Base-by-base conservation (phyloP, 2,888 invertebrate genomes). In the Lasioglossum oenotherae region DNA sequence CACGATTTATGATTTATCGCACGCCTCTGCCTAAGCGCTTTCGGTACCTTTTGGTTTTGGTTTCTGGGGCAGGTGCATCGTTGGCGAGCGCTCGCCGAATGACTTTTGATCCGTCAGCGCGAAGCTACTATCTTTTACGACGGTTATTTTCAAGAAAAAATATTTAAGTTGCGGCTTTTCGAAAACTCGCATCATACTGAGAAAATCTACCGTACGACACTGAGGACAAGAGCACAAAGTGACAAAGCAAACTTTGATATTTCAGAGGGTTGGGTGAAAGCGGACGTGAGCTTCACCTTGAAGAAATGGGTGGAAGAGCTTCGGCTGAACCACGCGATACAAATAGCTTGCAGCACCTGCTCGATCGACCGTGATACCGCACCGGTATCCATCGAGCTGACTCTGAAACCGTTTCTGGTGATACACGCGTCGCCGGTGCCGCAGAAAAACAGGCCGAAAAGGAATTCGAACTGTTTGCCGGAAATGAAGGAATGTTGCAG, bases 261-360 rank as follows among this genome's bases (percentile, higher is more conserved):
- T 95, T 60, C 95, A 97, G 98, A 97, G 93, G 98, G 98, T 35
- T 98, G 98, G 98, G 96, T 98, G 88, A 96, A 97, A 91, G 97
- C 98, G 78, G 97, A 98, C 92, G 96, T 98, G 14, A 97, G 97
- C 6, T 97, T 97, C 96, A 97, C 97, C 0, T 97, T 98, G 14
- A 96, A 97, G 84, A 97, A 97, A 80, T 98, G 98, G 98, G 95
- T 98, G 73, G 97, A 97, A 80, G 97, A 96, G 72, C 96, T 96
- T 82, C 96, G 97, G 91, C 96, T 97, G 72, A 96, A 96, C 81
- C 98, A 98, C 92, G 97, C 97, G 60, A 96, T 98, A 83, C 97
- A 97, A 88, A 97, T 98, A 27, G 97, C 97, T 6, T 98, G 98
- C 94, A 97, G 97, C 91, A 97, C 98, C 23, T 98, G 98, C 91